Base-by-base conservation (phyloP, 1,140 invertebrate genomes). In the Bombyx mandarina region DNA sequence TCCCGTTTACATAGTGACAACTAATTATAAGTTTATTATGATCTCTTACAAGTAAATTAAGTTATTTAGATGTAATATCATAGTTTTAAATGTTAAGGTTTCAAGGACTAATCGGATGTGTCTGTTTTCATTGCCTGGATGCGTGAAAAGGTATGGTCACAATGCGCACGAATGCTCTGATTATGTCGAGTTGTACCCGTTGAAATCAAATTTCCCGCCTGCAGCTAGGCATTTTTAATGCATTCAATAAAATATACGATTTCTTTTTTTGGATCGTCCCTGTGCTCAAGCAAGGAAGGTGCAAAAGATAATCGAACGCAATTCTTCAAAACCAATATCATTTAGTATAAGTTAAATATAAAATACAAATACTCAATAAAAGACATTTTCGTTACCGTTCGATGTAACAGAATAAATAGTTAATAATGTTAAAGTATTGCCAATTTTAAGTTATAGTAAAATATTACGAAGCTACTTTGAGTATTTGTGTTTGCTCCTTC, bases 21-120 rank as follows among this genome's bases (percentile, higher is more conserved):
- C 72, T 80, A 79, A 71, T 70, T 79, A 56, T 86, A 86, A 86
- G 83, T 78, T 82, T 80, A 79, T 81, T 83, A 84, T 86, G 83
- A 86, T 86, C 83, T 86, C 83, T 82, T 85, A 82, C 73, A 77
- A 67, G 60, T 81, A 77, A 74, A 76, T 77, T 82, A 82, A 81
- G 79, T 82, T 84, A 82, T 80, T 77, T 66, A 66, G 54, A 56
- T 58, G 49, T 54, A 58, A 54, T 18, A 18, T 43, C 45, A 66
- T 57, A 56, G 59, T 55, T 62, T 18, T 57, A 61, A 58, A 59
- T 54, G 51, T 63, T 63, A 60, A 62, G 62, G 45, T 56, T 61
- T 60, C 61, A 50, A 58, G 48, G 44, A 58, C 46, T 54, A 57
- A 53, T 35, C 50, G 60, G 44, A 50, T 57, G 44, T 54, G 44